A percentile compares a stretch with the other conserved stretches of the same genome.
These are phyloP conservation scores for Turritopsis rubra DNA, from an alignment of 30 jellyfish, hydroid and myxozoan species.

Conservation along the genomic window DNA sequence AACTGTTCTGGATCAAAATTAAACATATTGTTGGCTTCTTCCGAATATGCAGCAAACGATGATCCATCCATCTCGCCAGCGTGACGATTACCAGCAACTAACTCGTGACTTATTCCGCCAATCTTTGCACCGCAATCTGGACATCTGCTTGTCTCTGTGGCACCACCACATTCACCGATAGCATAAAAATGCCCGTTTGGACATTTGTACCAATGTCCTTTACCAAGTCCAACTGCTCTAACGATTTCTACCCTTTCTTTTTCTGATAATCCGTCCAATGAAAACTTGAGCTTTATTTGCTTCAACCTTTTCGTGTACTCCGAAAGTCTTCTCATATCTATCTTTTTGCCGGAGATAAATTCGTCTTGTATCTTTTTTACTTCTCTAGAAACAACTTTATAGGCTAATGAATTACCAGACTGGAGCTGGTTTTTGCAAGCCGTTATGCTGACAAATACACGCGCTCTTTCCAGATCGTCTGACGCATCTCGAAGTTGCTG, in stretches of 20 bases:
- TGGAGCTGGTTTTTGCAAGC: background rate
- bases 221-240: conserved; percentile 37
- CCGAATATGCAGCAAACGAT: conserved; percentile 59
- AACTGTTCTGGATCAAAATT: conserved; percentile 7
- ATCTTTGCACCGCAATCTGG: conserved; percentile 65
- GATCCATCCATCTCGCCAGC: conserved; percentile 77
- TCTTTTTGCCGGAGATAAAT: background rate
- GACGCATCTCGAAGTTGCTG: conserved; percentile 47
- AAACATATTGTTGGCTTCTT: conserved; percentile 45
- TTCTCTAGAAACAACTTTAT: background rate
- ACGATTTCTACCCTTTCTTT: conserved; percentile 28
- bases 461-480: conserved; percentile 36
- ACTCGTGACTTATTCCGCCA: conserved; percentile 50
- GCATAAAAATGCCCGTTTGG: conserved; percentile 73
- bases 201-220: conserved; percentile 74
- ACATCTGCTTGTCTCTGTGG: conserved; percentile 45
- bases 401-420: background rate
- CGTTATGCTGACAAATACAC: conserved; percentile 6
- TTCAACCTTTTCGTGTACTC: background rate
- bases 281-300: background rate
- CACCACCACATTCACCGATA: conserved; percentile 86
- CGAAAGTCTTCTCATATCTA: background rate
- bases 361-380: background rate
- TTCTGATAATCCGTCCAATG: conserved; percentile 23
- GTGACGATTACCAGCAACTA: conserved; percentile 50